Evolutionary conservation across 2,888 invertebrate genomes (phyloP).

Genomic region (Rhaphigaster nebulosa): DNA sequence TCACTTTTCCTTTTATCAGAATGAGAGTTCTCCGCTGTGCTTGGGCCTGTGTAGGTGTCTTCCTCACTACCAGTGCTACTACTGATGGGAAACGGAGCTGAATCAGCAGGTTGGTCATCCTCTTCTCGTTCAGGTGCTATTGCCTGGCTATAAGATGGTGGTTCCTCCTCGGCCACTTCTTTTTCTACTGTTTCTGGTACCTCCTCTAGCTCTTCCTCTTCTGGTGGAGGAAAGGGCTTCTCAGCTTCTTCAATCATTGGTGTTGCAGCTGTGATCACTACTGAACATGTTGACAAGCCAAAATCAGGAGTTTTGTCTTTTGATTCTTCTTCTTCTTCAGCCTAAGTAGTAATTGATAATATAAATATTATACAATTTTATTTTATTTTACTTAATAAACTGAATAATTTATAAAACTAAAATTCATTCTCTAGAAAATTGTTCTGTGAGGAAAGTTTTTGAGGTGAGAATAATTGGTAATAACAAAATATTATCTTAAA

Average conservation of each 20-base stretch:
- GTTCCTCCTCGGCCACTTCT: slow-evolving; percentile 64
- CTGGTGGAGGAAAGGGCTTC: slow-evolving; percentile 79
- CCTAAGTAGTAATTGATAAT: background rate
- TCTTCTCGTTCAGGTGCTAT: slow-evolving; percentile 64
- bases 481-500: background rate
- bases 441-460: background rate
- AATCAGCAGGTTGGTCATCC: slow-evolving; percentile 73
- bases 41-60: slow-evolving; percentile 72
- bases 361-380: background rate
- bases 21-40: slow-evolving; percentile 76
- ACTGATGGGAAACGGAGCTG: slow-evolving; percentile 75
- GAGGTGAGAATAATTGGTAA: background rate
- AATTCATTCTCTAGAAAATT: background rate
- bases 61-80: slow-evolving; percentile 78
- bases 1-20: slow-evolving; percentile 62
- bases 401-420: background rate
- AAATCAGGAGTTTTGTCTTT: slow-evolving; percentile 55
- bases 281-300: slow-evolving; percentile 84
- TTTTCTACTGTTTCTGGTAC: slow-evolving; percentile 61
- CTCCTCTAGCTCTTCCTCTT: slow-evolving; percentile 63
- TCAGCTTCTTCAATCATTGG: slow-evolving; percentile 91
- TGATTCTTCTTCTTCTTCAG: slow-evolving; percentile 49
- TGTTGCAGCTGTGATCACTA: slow-evolving; percentile 93
- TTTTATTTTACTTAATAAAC: background rate
- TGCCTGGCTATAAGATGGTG: slow-evolving; percentile 64